phyloP scores from a whole-genome alignment of 2,888 invertebrate species.

The Perithous albicinctus region DNA sequence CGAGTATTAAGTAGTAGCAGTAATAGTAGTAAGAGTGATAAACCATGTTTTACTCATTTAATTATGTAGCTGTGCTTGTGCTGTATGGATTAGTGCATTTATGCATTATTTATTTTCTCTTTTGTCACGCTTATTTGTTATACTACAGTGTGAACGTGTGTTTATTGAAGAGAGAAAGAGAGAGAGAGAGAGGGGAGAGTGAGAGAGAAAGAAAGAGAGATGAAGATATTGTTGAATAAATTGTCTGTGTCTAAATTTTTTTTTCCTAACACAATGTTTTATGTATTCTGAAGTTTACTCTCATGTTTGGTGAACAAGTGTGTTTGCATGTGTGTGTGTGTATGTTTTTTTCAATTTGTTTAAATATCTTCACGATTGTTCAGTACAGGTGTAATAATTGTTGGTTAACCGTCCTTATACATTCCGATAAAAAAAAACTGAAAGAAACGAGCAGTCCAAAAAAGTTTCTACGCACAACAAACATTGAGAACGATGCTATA shows the following conservation, averaged over 20 bases:
- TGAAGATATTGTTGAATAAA: constrained; percentile 4
- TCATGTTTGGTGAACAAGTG: constrained; percentile 1
- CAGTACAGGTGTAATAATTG: constrained; percentile 33
- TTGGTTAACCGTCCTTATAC: constrained; percentile 51
- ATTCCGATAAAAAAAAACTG: constrained; percentile 66
- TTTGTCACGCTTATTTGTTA: constrained; percentile 10
- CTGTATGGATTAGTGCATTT: constrained; percentile 39
- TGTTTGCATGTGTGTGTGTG: constrained; percentile 35
- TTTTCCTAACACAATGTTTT: neutral
- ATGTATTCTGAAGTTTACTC: constrained; percentile 8
- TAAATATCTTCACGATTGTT: constrained; percentile 29
- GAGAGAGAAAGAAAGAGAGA: constrained; percentile 8
- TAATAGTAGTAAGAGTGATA: too few relatives aligned
- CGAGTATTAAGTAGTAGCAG: neutral
- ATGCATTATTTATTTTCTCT: constrained; percentile 16
- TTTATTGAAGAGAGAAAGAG: neutral
- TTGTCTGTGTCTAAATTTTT: neutral
- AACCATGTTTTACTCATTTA: constrained; percentile 7
- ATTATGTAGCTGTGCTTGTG: constrained; percentile 32
- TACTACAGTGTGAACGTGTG: constrained; percentile 16
- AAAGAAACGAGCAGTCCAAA: constrained; percentile 65
- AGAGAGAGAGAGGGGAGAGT: too few relatives aligned
- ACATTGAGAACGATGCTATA: constrained; percentile 69
- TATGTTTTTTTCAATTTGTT: too few relatives aligned
- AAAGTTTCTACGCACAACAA: constrained; percentile 71